Conservation (phyloP, 1,140 invertebrate genomes). For the Brachionus asplanchnoidis region DNA sequence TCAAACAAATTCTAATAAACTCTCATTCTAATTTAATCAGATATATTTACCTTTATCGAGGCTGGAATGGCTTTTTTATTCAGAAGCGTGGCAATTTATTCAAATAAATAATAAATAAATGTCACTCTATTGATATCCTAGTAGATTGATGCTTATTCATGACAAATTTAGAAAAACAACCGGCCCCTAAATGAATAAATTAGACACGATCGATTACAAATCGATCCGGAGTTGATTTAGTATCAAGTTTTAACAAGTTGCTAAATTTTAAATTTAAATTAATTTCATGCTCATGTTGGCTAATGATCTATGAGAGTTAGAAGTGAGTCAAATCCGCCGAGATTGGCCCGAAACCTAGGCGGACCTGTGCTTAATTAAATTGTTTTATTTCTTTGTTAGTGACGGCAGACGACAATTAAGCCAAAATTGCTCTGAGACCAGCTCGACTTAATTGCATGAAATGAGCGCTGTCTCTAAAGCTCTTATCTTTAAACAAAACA, state of each 20-base stretch:
- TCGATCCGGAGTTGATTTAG: not conserved
- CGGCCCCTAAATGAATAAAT: constrained; percentile 16
- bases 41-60: constrained; percentile 13
- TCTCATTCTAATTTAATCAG: not conserved
- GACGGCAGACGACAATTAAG: not conserved
- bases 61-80: not conserved
- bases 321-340: not conserved
- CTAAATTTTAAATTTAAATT: not conserved
- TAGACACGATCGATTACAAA: constrained; percentile 36
- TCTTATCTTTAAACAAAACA: not conserved
- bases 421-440: not conserved
- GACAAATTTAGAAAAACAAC: not conserved
- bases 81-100: constrained; percentile 27
- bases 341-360: not conserved
- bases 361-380: not conserved
- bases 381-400: not conserved
- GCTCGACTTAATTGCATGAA: not conserved
- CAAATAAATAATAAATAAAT: not conserved
- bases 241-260: not conserved
- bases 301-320: not conserved
- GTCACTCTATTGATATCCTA: not conserved
- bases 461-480: not conserved
- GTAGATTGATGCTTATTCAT: not conserved
- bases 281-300: not conserved
- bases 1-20: constrained; percentile 3